These are phyloP conservation scores for Cassiopea xamachana DNA, from an alignment of 30 jellyfish, hydroid and myxozoan species.

Conservation along the genomic window DNA sequence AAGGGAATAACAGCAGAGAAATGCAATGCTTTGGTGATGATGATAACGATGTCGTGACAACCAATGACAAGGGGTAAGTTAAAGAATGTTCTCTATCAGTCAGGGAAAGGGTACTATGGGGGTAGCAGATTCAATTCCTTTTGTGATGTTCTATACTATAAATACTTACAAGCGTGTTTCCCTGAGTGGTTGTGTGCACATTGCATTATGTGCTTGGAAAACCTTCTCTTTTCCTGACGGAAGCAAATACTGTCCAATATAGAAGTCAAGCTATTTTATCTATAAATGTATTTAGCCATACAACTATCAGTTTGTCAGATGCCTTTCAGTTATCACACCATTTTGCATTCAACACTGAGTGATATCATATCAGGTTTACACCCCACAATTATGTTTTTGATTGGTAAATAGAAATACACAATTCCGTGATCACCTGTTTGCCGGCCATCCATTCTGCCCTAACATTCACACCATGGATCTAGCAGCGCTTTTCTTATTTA, in stretches of 20 bases:
- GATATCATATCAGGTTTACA: neutral
- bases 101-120: neutral
- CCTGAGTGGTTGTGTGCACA: neutral
- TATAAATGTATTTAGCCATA: too few relatives aligned
- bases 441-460: too few relatives aligned
- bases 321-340: neutral
- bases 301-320: neutral
- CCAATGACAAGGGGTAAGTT: neutral
- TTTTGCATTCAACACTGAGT: neutral
- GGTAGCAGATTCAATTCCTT: too few relatives aligned
- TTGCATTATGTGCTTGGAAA: neutral
- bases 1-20: neutral
- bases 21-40: neutral
- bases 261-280: neutral
- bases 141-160: neutral
- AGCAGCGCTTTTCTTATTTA: neutral
- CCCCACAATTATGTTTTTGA: too few relatives aligned
- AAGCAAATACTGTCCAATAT: neutral
- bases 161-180: neutral
- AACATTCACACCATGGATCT: too few relatives aligned
- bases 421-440: neutral
- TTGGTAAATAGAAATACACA: neutral
- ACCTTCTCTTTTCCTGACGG: neutral
- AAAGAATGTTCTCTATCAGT: neutral
- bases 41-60: neutral